Evolutionary conservation across 2,888 invertebrate genomes (phyloP), one percentile per base, ranked within the genome.

Genomic region (Rhagonycha lutea): DNA sequence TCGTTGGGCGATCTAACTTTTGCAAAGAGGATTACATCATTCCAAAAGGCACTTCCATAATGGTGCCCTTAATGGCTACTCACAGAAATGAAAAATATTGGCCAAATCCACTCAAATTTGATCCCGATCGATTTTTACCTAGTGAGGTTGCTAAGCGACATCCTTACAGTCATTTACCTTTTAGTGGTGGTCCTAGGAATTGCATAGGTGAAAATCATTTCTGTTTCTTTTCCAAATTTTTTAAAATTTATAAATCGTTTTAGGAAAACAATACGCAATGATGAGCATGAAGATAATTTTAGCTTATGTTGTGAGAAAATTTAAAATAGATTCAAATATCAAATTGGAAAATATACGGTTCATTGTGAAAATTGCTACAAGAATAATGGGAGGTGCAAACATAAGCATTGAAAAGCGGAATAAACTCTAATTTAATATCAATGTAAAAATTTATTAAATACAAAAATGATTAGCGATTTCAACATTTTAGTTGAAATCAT

Each of bases 191-290:
- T 18, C 18, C 18, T 18, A 18, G 18, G 18, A 18, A 18, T 18
- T 61, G 61, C 61, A 61, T 61, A 61, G 61, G 61, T 61, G 8
- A 12, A 14, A 14, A 14, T 61, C 61, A n/a, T n/a, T n/a, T n/a
- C n/a, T n/a, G n/a, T n/a, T n/a, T n/a, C n/a, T n/a, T n/a, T n/a
- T n/a, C n/a, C n/a, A n/a, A n/a, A 47, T 61, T 61, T 9, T 61
- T 10, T 61, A 5, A 2, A 18, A 18, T 18, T 18, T 2, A 18
- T 18, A 18, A 14, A 14, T 61, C 47, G 26, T 72, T 73, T 11
- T 61, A 88, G 88, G 88, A 11, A 79, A 83, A 18, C 86, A 85
- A 75, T 88, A 87, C 77, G 87, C 86, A 3, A 86, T 87, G 86
- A 86, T 86, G 84, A 84, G 85, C 3, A 85, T 87, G 85, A 88